Evolutionary conservation across 2,113 vertebrate species (phyloP), one percentile per base, ranked within the genome.

Genomic region (Coregonus clupeaformis): DNA sequence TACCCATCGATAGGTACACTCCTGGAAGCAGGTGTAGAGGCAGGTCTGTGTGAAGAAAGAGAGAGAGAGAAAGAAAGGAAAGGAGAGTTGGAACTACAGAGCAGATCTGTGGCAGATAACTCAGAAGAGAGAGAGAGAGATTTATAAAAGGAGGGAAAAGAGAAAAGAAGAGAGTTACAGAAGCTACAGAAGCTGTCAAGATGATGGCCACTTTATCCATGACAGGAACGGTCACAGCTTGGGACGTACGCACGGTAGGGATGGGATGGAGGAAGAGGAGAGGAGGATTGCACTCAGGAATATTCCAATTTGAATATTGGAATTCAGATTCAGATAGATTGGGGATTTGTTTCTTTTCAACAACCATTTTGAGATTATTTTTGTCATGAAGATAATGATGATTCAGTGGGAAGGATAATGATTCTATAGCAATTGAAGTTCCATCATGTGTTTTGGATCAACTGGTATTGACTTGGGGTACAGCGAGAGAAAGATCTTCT

Each of bases 201-300:
- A 93, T 93, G 92, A 93, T 93, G 92, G 83, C 93, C 49, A 90
- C 93, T 25, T 49, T 94, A 78, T 90, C 92, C 67, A 69, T 93
- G 81, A 83, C 90, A 71, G 85, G 92, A 74, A 80, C 86, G 3
- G 75, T 90, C 70, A 75, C 85, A 4, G 30, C 89, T 69, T 92
- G 91, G 89, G 88, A 91, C 49, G 14, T 52, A 4, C 84, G 69
- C 68, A 93, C 92, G 92, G 93, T 94, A 93, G 89, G 92, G 75
- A 68, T 2, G 36, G 55, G 29, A 29, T 65, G 22, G 24, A 73
- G 71, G 3, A 55, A 42, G 24, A 22, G 42, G 60, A 13, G 24
- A 59, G n/a, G 11, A 13, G 69, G n/a, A 42, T 49, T n/a, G n/a
- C n/a, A n/a, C n/a, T n/a, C n/a, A n/a, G n/a, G n/a, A 2, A 27